Conservation (phyloP, 2,797 vertebrate genomes). For the Notolabrus celidotus region DNA sequence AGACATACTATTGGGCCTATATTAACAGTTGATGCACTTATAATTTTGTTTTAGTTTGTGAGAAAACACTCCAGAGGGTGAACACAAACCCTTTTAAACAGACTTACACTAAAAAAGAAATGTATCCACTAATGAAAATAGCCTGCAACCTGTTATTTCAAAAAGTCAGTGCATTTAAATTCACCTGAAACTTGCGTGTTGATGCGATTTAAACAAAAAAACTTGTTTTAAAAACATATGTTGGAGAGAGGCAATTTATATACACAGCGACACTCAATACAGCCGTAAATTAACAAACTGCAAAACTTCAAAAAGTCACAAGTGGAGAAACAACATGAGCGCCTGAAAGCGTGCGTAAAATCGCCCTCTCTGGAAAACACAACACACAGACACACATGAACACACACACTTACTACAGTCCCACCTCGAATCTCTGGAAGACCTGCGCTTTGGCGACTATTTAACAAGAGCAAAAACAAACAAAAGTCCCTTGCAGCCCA, state of each 20-base stretch:
- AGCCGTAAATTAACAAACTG: constrained; percentile 2
- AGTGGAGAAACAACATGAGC: constrained; percentile 62
- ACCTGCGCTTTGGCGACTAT: constrained; percentile 84
- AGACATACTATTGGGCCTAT: too few relatives aligned
- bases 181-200: neutral
- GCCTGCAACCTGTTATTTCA: neutral
- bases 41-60: neutral
- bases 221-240: neutral
- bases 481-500: constrained; percentile 83
- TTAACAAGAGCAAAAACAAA: constrained; percentile 90
- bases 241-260: neutral
- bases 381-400: constrained; percentile 41
- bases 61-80: neutral
- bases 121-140: neutral
- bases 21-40: neutral
- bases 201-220: constrained; percentile 1
- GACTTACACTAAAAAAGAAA: constrained; percentile 1
- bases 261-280: neutral
- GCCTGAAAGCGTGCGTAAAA: constrained; percentile 78
- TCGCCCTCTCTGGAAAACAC: constrained; percentile 57
- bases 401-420: constrained; percentile 71
- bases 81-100: neutral
- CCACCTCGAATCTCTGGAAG: constrained; percentile 86
- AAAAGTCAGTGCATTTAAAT: constrained; percentile 4
- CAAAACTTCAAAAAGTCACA: constrained; percentile 23